Conservation (phyloP, 2,113 vertebrate species). For the Tragelaphus buxtoni region DNA sequence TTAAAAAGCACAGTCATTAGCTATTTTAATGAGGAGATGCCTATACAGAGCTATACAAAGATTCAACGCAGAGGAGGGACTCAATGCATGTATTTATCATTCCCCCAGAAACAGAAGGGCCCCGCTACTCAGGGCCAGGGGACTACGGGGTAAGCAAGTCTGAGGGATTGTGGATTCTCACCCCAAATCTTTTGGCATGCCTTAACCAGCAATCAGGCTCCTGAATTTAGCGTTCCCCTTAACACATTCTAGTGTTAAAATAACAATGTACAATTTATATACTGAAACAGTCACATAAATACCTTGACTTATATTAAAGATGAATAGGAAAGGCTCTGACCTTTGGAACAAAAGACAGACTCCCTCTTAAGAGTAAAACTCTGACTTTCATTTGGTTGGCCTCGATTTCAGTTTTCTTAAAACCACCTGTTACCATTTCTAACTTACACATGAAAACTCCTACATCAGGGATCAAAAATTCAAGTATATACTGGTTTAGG, state of each 20-base stretch:
- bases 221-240: not conserved
- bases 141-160: not conserved
- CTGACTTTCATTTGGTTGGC: not conserved
- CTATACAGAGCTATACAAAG: conserved; percentile 62
- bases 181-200: not conserved
- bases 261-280: not conserved
- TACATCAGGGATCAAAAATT: not conserved
- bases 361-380: not conserved
- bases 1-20: conserved; percentile 74
- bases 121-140: not conserved
- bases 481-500: not conserved
- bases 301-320: not conserved
- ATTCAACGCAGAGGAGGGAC: conserved; percentile 28
- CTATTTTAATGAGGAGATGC: conserved; percentile 47
- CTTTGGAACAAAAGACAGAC: conserved; percentile 26
- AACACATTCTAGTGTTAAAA: not conserved
- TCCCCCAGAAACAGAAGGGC: not conserved
- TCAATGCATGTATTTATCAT: not conserved
- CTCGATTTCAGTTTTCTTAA: not conserved
- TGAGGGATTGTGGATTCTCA: not conserved
- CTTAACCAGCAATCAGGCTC: not conserved
- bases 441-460: not conserved
- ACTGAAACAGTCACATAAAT: conserved; percentile 16
- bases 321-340: not conserved
- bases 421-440: not conserved